phyloP scores from a whole-genome alignment of 2,888 invertebrate species.

The Lepidocyrtinus sp. region DNA sequence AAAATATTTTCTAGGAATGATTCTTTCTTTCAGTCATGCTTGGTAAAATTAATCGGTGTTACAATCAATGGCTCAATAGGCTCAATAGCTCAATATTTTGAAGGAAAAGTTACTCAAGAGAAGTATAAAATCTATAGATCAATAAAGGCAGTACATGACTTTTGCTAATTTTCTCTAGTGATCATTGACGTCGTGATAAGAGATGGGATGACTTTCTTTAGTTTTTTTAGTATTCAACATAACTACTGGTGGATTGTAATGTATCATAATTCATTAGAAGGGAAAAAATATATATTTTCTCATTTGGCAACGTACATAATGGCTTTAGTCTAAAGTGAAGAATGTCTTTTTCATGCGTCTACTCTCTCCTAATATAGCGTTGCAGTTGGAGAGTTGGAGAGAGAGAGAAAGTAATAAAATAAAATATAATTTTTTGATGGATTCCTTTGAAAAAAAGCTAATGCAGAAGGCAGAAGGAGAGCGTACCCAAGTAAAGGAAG shows the following conservation, averaged over 20 bases:
- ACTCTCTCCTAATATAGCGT: background rate
- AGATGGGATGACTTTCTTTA: background rate
- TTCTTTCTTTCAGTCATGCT: background rate
- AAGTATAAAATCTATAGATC: constrained; percentile 4
- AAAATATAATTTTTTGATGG: constrained; percentile 57
- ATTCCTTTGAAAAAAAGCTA: constrained; percentile 44
- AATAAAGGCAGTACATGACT: background rate
- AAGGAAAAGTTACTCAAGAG: no score
- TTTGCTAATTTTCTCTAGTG: constrained; percentile 7
- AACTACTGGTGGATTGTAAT: constrained; percentile 28
- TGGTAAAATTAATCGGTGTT: constrained; percentile 1
- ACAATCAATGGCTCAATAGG: no score
- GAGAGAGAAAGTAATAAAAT: constrained; percentile 28
- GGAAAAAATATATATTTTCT: constrained; percentile 33
- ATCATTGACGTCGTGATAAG: background rate
- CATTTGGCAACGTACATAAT: constrained; percentile 56
- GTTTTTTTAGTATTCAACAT: background rate
- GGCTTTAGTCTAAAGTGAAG: constrained; percentile 31
- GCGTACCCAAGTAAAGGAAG: constrained; percentile 3
- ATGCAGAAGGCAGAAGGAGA: background rate
- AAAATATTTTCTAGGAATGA: background rate
- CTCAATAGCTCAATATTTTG: no score
- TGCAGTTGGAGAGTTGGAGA: background rate
- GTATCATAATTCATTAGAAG: constrained; percentile 49
- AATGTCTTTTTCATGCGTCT: constrained; percentile 9